Evolutionary conservation across 2,797 vertebrate species (phyloP), one percentile per base, ranked within the genome.

Genomic region (Eleutherodactylus coqui): DNA sequence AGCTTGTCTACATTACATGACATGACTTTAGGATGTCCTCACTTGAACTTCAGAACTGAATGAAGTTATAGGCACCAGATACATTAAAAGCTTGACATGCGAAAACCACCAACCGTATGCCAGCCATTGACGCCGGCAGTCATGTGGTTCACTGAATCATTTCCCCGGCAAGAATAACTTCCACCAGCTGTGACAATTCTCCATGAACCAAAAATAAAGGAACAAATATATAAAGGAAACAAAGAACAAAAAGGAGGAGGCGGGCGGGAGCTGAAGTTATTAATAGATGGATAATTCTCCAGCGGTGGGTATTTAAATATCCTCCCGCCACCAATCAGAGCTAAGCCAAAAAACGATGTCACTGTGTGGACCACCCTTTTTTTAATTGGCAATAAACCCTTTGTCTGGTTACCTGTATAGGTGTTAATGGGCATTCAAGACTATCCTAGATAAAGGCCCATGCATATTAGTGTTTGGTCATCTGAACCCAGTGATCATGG

Each of bases 91-190:
- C 38, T 16, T 73, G 41, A 73, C 70, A 73, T 73, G 41, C 27
- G 16, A 73, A 73, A 73, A 73, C 70, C 70, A 73, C 70, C 36
- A 73, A 73, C 1, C 41, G 70, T 73, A 73, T 73, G 70, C 70
- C 70, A 73, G 11, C 13, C 70, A 73, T 43, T 43, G 70, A 73
- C 70, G n/a, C 19, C 36, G 19, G 11, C 67, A 41, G 36, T 8
- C 67, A 41, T 70, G 67, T 41, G 67, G 67, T 70, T 73, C 70
- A 32, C 34, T 45, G 41, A 27, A 14, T 73, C 70, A 36, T 19
- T 55, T 27, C 41, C 41, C 70, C 70, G 16, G 70, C n/a, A 4
- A 73, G 70, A 24, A 73, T 73, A 73, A 73, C 70, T 73, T 4
- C 36, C 38, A 43, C 70, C 70, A 73, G 70, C 41, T 77, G 51